phyloP scores from a whole-genome alignment of 2,797 vertebrate genomes.

The Paramormyrops hopkinsi region DNA sequence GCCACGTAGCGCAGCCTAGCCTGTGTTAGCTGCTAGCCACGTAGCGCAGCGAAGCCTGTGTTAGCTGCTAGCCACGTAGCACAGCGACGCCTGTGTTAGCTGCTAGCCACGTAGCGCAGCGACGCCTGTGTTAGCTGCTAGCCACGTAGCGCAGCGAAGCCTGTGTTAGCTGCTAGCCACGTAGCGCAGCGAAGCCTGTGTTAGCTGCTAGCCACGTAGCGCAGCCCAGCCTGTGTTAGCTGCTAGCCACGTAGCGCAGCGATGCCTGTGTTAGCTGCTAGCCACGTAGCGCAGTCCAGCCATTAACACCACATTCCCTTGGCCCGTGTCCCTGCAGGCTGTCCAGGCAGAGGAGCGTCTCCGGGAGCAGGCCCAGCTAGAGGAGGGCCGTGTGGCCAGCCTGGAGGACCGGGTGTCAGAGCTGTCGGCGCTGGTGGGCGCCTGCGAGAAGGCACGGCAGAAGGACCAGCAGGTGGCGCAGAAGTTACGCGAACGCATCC shows the following conservation, averaged over 20 bases:
- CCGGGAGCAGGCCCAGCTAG: conserved; percentile 64
- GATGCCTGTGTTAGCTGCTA: not conserved
- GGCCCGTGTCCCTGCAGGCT: conserved; percentile 47
- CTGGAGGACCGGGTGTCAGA: conserved; percentile 79
- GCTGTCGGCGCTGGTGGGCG: conserved; percentile 78
- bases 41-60: not conserved
- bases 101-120: not conserved
- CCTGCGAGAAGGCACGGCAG: conserved; percentile 75
- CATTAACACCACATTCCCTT: not conserved
- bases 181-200: not conserved
- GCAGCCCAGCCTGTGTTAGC: not conserved
- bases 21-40: not conserved
- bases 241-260: not conserved
- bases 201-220: not conserved
- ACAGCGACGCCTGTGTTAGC: not conserved
- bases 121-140: not conserved
- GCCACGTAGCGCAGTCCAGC: not conserved
- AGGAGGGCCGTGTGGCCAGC: conserved; percentile 73
- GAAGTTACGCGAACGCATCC: conserved; percentile 73
- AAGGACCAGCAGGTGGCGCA: conserved; percentile 73
- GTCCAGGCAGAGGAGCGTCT: conserved; percentile 70
- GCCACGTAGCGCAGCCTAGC: not conserved
- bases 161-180: not conserved
- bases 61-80: not conserved
- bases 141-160: not conserved